phyloP scores from a whole-genome alignment of 23 tunicate genomes.

The Trididemnum nubilum region DNA sequence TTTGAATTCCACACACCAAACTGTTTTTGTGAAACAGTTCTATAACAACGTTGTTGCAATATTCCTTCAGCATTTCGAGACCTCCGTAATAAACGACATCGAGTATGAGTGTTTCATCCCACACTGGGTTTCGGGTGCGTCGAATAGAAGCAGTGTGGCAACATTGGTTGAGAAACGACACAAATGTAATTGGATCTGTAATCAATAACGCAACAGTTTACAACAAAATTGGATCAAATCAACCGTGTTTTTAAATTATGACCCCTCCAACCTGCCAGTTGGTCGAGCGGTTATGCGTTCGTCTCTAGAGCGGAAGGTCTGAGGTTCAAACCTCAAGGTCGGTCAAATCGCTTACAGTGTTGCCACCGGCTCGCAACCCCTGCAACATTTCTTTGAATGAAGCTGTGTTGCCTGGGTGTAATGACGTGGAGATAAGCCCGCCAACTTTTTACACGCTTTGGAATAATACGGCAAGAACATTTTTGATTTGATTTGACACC shows the following conservation, averaged over 20 bases:
- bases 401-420: not conserved
- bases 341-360: not conserved
- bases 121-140: conserved; percentile 78
- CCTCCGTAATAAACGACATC: conserved; percentile 78
- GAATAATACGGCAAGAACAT: too few relatives aligned
- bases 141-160: conserved; percentile 58
- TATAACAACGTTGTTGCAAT: conserved; percentile 51
- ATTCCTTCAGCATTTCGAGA: conserved; percentile 43
- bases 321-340: not conserved
- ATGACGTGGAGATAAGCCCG: not conserved
- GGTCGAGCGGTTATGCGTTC: not conserved
- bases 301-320: not conserved
- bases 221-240: too few relatives aligned
- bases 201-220: too few relatives aligned
- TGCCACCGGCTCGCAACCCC: not conserved
- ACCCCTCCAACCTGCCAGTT: too few relatives aligned
- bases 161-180: conserved; percentile 56
- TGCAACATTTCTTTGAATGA: not conserved
- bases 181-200: conserved; percentile 82
- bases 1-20: too few relatives aligned
- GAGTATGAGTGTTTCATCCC: conserved; percentile 84
- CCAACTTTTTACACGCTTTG: not conserved
- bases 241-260: too few relatives aligned
- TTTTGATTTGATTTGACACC: too few relatives aligned
- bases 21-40: conserved; percentile 79